Base-by-base conservation (phyloP, 2,888 invertebrate species). In the Pyrrhosoma nymphula region DNA sequence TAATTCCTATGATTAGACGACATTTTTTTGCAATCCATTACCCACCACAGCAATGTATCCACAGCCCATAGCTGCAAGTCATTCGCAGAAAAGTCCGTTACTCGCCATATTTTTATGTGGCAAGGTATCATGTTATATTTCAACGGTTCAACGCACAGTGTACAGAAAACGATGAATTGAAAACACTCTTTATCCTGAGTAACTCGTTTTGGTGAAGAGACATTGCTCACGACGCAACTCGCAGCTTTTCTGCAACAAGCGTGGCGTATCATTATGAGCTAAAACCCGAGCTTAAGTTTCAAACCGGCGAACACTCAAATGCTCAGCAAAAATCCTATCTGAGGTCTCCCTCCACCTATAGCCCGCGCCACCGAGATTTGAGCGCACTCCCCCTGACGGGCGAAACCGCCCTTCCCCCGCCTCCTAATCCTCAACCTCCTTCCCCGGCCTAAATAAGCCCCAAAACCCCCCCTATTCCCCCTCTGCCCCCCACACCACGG, bases 231-330 rank as follows among this genome's bases (percentile, higher is more conserved):
- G n/a, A n/a, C n/a, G n/a, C n/a, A n/a, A n/a, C 75, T 30, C 75
- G 75, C 63, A 75, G 75, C 75, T 75, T 75, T 75, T 75, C 12
- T 30, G 75, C 30, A 75, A 30, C 75, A 30, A 75, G 75, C 75
- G 4, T 23, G 75, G 30, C 30, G 75, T 75, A 75, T 75, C n/a
- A 75, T 75, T 75, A 75, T 75, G 75, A 75, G n/a, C 10, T 75
- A 75, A 75, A 75, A 75, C 75, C 75, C 6, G 75, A 75, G 75
- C 75, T 75, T 75, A 75, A 75, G 75, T 75, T 30, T 30, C 75
- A 75, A 75, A 75, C 75, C 75, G 30, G 75, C n/a, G 75, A 75
- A 75, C 75, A 75, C 75, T 75, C 75, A 75, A 75, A 75, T 30
- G 75, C 75, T 30, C 75, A n/a, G 10, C 75, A 30, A 75, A 75